phyloP scores from a whole-genome alignment of 1,140 invertebrate genomes.

The Homarus americanus region DNA sequence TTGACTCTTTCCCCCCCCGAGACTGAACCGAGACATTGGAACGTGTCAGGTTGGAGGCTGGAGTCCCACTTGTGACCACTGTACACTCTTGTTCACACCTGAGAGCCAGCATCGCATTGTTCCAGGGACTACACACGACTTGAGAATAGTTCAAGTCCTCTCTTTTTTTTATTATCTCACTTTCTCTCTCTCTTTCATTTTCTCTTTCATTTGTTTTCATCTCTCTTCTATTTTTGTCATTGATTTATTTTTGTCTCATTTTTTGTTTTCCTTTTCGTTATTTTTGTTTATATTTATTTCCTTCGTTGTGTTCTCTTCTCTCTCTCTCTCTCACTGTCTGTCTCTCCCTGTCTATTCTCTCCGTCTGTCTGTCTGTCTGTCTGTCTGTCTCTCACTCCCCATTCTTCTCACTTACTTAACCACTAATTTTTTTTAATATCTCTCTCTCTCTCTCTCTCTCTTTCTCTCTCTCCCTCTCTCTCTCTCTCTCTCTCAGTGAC shows the following conservation, averaged over 20 bases:
- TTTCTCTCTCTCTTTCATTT: background rate
- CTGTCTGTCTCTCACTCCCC: background rate
- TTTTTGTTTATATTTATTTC: background rate
- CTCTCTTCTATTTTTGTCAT: too few relatives aligned
- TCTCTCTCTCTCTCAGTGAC: background rate
- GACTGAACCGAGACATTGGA: conserved; percentile 16
- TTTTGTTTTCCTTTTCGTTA: background rate
- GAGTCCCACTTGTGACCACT: conserved; percentile 26
- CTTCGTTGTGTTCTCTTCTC: background rate
- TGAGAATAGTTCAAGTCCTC: background rate
- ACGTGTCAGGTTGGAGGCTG: background rate
- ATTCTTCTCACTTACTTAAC: background rate
- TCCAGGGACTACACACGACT: background rate
- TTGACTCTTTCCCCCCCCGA: background rate
- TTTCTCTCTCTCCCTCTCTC: background rate
- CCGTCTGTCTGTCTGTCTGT: background rate
- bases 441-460: background rate
- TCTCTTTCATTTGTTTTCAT: background rate
- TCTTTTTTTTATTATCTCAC: background rate
- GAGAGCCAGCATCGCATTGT: conserved; percentile 24
- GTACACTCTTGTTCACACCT: conserved; percentile 33
- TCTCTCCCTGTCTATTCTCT: background rate
- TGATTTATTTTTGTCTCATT: too few relatives aligned
- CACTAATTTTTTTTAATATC: background rate
- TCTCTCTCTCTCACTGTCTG: background rate